Conservation (phyloP, 2,888 invertebrate genomes). For the Myopa tessellatipennis region DNA sequence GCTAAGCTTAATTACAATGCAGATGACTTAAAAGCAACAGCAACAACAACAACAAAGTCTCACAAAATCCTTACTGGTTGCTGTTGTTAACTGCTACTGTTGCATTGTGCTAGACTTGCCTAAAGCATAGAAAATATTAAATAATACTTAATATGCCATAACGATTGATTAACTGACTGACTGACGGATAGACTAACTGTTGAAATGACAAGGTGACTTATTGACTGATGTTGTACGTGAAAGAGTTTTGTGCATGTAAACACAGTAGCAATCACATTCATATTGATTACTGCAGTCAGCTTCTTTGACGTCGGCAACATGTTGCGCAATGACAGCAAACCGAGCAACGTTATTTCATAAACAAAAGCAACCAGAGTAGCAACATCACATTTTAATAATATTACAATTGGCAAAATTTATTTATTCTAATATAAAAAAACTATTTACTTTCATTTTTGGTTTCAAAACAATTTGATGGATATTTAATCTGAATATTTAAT, state of each 20-base stretch:
- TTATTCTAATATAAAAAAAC: too few relatives aligned
- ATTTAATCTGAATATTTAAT: too few relatives aligned
- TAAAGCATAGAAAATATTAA: conserved; percentile 9
- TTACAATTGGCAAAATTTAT: too few relatives aligned
- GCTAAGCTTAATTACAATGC: neutral
- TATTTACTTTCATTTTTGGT: too few relatives aligned
- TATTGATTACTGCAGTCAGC: conserved; percentile 23
- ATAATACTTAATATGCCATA: neutral
- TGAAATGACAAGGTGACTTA: too few relatives aligned
- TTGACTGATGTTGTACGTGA: neutral
- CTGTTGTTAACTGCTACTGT: neutral
- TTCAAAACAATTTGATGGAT: too few relatives aligned
- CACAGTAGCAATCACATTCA: conserved; percentile 2
- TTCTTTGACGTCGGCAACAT: too few relatives aligned
- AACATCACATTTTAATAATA: neutral
- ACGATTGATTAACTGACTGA: too few relatives aligned
- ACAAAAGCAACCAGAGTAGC: neutral
- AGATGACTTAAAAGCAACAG: conserved; percentile 15
- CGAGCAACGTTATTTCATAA: too few relatives aligned
- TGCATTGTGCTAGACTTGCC: neutral
- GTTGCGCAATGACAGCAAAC: too few relatives aligned
- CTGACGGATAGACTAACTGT: too few relatives aligned
- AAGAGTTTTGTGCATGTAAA: conserved; percentile 2
- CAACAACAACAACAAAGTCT: conserved; percentile 1
- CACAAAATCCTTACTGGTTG: neutral